Base-by-base conservation (phyloP, 2,113 vertebrate species). In the Lichenostomus cassidix region DNA sequence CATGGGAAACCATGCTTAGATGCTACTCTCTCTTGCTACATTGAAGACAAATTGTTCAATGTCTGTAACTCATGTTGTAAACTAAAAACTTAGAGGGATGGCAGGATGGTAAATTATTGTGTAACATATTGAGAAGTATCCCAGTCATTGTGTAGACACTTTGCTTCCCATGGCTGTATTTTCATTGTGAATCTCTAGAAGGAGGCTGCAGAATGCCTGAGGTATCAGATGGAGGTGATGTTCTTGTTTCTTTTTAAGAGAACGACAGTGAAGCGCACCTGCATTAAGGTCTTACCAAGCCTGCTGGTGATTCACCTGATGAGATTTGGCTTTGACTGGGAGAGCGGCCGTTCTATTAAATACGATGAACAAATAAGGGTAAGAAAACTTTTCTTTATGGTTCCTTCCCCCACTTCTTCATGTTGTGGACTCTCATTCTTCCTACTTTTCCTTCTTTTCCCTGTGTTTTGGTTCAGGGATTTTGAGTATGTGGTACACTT, bases 261-360 rank as follows among this genome's bases (percentile, higher is more conserved):
- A 96, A 99, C 99, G 90, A 99, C 99, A 55, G 99, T 99, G 96
- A 99, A 99, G 94, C 98, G 99, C 58, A 99, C 99, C 0, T 99
- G 99, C 74, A 99, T 99, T 94, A 99, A 99, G 92, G 99, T 99
- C 53, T 97, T 99, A 28, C 99, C 99, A 50, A 99, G 98, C 37
- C 98, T 99, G 60, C 97, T 99, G 95, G 99, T 99, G 64, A 99
- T 99, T 92, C 99, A 99, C 94, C 98, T 99, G 55, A 99, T 99
- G 99, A 99, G 99, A 76, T 99, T 99, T 70, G 99, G 99, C 91
- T 99, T 99, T 82, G 99, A 99, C 90, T 99, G 99, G 99, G 99
- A 99, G 86, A 99, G 99, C 2, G 99, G 99, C 11, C 99, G 99
- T 41, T 99, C 99, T 92, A 99, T 99, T 95, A 99, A 99, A 97